phyloP scores from a whole-genome alignment of 2,888 invertebrate genomes.

The Acrobasis repandana region DNA sequence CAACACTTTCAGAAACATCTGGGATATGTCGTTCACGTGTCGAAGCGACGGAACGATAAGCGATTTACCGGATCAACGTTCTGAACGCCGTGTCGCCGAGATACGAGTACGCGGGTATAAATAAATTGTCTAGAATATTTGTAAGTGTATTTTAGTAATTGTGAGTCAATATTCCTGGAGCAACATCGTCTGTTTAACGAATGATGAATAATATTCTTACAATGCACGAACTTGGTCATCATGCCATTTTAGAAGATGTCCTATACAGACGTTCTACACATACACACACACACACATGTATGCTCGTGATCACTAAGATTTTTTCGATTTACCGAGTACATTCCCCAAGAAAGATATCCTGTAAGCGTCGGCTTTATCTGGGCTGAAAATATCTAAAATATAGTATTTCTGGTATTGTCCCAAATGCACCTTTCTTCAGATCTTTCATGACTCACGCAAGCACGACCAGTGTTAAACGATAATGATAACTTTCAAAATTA shows the following conservation, averaged over 20 bases:
- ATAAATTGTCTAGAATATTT: conserved; percentile 24
- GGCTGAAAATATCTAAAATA: too few relatives aligned
- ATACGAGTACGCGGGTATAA: conserved; percentile 41
- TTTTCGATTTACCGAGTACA: too few relatives aligned
- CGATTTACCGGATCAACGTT: conserved; percentile 59
- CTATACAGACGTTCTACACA: too few relatives aligned
- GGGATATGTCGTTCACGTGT: conserved; percentile 61
- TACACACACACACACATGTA: too few relatives aligned
- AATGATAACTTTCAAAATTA: background rate
- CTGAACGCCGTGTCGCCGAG: conserved; percentile 42
- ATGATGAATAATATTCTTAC: background rate
- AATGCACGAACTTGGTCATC: background rate
- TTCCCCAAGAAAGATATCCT: too few relatives aligned
- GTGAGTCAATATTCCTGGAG: background rate
- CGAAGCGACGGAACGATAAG: conserved; percentile 58
- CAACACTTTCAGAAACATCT: conserved; percentile 60
- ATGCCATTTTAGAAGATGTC: background rate
- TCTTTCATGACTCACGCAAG: too few relatives aligned
- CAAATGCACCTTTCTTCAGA: too few relatives aligned
- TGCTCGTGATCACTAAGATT: too few relatives aligned
- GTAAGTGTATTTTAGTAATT: conserved; percentile 11
- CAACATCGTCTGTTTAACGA: background rate
- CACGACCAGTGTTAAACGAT: too few relatives aligned
- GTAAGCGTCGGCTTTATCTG: too few relatives aligned
- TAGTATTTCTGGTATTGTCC: too few relatives aligned